Percentiles rank a stretch among this genome's conserved stretches.
Conservation (phyloP, 2,797 vertebrate species). For the Mormyrops attenuatus region DNA sequence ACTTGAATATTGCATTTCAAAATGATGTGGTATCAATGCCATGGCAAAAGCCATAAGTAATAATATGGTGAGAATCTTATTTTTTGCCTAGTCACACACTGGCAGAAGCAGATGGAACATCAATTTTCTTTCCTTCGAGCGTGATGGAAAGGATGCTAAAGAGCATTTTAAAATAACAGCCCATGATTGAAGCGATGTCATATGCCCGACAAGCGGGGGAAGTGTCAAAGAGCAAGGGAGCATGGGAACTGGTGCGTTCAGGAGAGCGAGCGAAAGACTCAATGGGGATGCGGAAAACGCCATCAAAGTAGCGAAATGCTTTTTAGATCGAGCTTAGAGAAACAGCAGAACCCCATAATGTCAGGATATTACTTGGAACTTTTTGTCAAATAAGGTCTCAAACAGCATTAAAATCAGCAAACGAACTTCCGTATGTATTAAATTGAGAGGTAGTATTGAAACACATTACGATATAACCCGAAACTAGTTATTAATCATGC, state of each 20-base stretch:
- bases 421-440: neutral
- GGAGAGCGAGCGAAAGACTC: slow-evolving; percentile 34
- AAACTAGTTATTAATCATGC: neutral
- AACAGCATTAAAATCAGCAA: neutral
- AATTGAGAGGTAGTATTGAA: neutral
- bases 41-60: neutral
- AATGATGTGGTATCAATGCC: neutral
- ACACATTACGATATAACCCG: neutral
- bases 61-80: neutral
- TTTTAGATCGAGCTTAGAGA: neutral
- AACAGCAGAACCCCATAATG: neutral
- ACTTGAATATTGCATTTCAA: neutral
- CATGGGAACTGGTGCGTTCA: slow-evolving; percentile 53
- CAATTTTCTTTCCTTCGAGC: neutral
- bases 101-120: neutral
- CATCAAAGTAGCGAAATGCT: neutral
- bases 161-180: neutral
- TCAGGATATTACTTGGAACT: neutral
- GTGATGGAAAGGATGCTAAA: neutral
- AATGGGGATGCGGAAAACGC: neutral
- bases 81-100: neutral
- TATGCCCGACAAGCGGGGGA: slow-evolving; percentile 33
- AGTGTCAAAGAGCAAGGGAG: slow-evolving; percentile 67
- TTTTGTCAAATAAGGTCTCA: neutral
- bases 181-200: slow-evolving; percentile 23